Conservation (phyloP, 2,113 vertebrate genomes). For the Leuciscus idus region DNA sequence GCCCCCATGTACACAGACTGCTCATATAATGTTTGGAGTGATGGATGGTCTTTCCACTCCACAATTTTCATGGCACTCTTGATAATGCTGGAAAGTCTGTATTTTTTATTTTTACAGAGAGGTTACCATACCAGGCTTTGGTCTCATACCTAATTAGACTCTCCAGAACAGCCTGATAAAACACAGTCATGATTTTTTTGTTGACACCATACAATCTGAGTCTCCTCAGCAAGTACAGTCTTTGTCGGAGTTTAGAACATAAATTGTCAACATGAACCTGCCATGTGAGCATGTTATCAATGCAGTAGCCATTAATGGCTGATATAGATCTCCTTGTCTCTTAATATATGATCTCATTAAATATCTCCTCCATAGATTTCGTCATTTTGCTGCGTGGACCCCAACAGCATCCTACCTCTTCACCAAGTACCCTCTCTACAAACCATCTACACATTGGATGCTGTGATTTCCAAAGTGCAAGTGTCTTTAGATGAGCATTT, state of each 20-base stretch:
- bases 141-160: neutral
- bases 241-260: neutral
- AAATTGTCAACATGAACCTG: neutral
- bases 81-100: too few relatives aligned
- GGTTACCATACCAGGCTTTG: neutral
- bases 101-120: too few relatives aligned
- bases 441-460: conserved; percentile 94
- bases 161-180: neutral
- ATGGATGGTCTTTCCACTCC: too few relatives aligned
- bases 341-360: neutral
- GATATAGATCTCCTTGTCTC: neutral
- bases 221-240: neutral
- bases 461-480: conserved; percentile 96
- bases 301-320: neutral
- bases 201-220: neutral
- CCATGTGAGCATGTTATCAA: neutral
- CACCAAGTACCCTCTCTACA: conserved; percentile 93
- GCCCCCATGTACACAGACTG: neutral
- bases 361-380: conserved; percentile 82
- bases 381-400: conserved; percentile 88
- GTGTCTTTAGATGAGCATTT: conserved; percentile 96
- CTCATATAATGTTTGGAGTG: too few relatives aligned
- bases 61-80: too few relatives aligned
- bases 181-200: neutral
- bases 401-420: conserved; percentile 86